Conservation (phyloP, 2,113 vertebrate species). For the Ornithorhynchus anatinus region DNA sequence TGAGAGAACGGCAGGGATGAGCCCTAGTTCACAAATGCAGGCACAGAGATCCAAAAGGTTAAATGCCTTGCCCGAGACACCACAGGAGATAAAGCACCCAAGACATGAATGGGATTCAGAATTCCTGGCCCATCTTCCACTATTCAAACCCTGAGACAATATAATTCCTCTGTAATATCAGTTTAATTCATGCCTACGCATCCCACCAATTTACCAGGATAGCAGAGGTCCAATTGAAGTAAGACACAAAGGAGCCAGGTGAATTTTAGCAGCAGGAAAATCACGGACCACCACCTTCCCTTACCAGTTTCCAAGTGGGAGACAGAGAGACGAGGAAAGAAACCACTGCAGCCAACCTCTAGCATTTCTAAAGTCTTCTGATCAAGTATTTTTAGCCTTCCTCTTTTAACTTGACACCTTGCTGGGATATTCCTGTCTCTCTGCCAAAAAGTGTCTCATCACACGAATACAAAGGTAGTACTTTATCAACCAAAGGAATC, state of each 20-base stretch:
- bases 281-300: slow-evolving; percentile 13
- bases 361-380: neutral
- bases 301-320: slow-evolving; percentile 8
- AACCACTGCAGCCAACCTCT: neutral
- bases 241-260: slow-evolving; percentile 3
- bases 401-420: slow-evolving; percentile 58
- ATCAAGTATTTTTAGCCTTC: slow-evolving; percentile 20
- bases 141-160: neutral
- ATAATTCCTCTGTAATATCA: neutral
- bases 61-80: neutral
- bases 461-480: slow-evolving; percentile 58
- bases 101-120: neutral
- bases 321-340: slow-evolving; percentile 13
- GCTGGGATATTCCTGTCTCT: slow-evolving; percentile 27
- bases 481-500: slow-evolving; percentile 51
- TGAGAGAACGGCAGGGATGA: neutral
- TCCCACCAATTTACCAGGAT: neutral
- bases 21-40: neutral
- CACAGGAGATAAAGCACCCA: neutral
- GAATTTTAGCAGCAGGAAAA: neutral
- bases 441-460: slow-evolving; percentile 54
- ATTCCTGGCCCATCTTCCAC: neutral
- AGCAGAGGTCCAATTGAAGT: slow-evolving; percentile 20
- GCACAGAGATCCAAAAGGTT: slow-evolving; percentile 2
- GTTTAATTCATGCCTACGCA: neutral